Percentiles rank a stretch among this genome's conserved stretches.
These are phyloP conservation scores for Leptobrachium leishanense DNA, from an alignment of 2,113 vertebrate genomes.

Conservation along the genomic window DNA sequence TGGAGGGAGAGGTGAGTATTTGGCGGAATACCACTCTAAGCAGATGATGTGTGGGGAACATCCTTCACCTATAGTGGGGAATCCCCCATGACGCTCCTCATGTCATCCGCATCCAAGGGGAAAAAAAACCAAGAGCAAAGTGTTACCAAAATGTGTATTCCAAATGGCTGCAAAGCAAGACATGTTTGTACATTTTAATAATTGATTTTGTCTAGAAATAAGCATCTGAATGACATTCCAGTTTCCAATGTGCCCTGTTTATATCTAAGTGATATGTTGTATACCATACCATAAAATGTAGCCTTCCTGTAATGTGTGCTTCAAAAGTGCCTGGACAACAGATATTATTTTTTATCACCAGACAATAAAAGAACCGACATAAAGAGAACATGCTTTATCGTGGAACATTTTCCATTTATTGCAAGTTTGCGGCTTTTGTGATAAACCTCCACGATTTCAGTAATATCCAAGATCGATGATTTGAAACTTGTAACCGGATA, in stretches of 20 bases:
- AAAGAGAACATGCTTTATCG: constrained; percentile 16
- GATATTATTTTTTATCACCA: constrained; percentile 29
- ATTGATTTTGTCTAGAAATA: no score
- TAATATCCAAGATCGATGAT: constrained; percentile 31
- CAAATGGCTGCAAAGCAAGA: no score
- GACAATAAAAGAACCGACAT: constrained; percentile 14
- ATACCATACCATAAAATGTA: not conserved
- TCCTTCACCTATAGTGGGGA: no score
- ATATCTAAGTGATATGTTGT: not conserved
- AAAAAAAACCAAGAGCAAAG: no score
- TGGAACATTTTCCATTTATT: constrained; percentile 30
- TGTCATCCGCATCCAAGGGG: no score
- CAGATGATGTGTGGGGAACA: no score
- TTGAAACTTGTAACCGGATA: constrained; percentile 34
- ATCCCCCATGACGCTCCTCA: no score
- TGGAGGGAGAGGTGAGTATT: no score
- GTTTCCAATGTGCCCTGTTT: not conserved
- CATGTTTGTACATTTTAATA: no score
- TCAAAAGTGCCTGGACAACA: constrained; percentile 13
- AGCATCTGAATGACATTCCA: no score
- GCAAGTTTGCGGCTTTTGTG: constrained; percentile 26
- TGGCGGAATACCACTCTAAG: no score
- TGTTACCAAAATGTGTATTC: no score
- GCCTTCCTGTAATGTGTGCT: not conserved
- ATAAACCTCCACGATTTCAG: constrained; percentile 26